These are phyloP conservation scores for Streptopelia turtur DNA, from an alignment of 2,797 vertebrate species.

Conservation along the genomic window DNA sequence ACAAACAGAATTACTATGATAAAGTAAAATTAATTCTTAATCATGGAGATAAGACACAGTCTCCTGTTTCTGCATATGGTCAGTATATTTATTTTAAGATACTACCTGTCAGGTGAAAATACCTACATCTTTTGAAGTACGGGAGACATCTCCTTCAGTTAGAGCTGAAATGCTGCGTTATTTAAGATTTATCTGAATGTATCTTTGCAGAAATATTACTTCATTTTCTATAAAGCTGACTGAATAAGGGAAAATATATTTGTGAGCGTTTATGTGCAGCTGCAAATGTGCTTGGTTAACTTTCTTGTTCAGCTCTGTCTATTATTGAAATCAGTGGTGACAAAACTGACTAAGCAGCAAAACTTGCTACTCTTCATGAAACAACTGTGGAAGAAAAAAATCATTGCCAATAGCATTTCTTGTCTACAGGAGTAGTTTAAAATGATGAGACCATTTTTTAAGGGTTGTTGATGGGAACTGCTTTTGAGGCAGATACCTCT, in stretches of 20 bases:
- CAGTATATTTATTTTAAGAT: not conserved
- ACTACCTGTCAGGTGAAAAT: not conserved
- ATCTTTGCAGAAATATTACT: not conserved
- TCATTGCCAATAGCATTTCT: not conserved
- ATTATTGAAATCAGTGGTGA: not conserved
- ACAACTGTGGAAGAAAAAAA: not conserved
- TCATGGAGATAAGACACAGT: not conserved
- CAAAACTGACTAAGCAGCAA: not conserved
- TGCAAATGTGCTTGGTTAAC: not conserved
- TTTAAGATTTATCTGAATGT: not conserved
- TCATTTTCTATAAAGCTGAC: not conserved
- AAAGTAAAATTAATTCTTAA: not conserved
- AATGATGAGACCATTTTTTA: not conserved
- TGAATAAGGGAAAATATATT: not conserved
- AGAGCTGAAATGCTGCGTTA: not conserved
- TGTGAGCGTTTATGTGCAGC: not conserved
- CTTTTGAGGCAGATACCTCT: not conserved
- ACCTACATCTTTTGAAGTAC: not conserved
- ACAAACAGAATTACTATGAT: not conserved
- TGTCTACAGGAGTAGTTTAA: not conserved
- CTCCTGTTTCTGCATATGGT: not conserved
- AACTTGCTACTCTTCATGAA: not conserved
- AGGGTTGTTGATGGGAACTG: not conserved
- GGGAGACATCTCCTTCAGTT: not conserved
- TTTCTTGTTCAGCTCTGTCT: not conserved